Conservation (phyloP, 2,113 vertebrate species). For the Phoenicopterus ruber region DNA sequence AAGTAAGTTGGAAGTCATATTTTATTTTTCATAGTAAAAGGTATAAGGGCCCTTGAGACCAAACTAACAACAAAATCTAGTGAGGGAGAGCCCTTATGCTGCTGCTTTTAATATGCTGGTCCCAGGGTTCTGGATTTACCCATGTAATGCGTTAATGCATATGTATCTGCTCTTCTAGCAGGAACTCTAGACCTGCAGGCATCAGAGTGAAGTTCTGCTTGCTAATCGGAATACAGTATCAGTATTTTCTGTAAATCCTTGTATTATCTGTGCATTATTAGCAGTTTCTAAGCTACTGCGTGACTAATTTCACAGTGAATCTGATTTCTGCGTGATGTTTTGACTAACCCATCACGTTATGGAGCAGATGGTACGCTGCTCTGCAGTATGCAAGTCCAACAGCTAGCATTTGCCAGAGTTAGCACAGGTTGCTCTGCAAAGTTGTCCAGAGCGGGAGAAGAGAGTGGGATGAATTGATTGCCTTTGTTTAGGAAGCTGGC, state of each 20-base stretch:
- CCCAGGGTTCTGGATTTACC: neutral
- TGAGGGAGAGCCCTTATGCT: neutral
- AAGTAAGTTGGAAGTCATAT: neutral
- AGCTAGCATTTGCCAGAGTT: neutral
- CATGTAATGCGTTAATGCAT: neutral
- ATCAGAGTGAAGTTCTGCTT: conserved; percentile 12
- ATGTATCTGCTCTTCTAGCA: neutral
- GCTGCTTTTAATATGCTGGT: neutral
- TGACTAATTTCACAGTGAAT: conserved; percentile 37
- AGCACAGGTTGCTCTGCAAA: neutral
- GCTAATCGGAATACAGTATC: conserved; percentile 19
- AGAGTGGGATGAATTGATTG: neutral
- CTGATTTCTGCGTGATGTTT: conserved; percentile 4
- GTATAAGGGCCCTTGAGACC: neutral
- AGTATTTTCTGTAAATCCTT: conserved; percentile 39
- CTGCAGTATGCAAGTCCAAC: neutral
- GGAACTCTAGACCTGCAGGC: neutral
- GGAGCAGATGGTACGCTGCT: neutral
- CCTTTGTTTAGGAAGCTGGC: neutral
- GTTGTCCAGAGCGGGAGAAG: neutral
- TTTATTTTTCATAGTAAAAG: neutral
- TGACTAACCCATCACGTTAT: neutral
- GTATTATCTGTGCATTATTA: conserved; percentile 41
- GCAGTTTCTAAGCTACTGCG: conserved; percentile 39
- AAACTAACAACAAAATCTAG: neutral